Evolutionary conservation across 2,888 invertebrate genomes (phyloP).

Genomic region (Hartigia nigra): DNA sequence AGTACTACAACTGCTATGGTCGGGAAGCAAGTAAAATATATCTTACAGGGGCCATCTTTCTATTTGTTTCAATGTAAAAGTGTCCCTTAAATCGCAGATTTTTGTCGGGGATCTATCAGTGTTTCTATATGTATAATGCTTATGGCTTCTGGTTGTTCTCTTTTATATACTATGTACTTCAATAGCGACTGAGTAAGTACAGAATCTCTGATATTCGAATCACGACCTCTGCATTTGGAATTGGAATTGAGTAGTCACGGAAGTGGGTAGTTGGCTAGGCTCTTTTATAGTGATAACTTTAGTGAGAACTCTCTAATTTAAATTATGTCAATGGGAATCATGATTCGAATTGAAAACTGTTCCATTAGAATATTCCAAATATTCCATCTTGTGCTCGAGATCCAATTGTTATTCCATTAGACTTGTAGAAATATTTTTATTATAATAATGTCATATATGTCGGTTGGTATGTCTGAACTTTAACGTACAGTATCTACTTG

Average conservation of each 20-base stretch:
- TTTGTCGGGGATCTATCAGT: not conserved
- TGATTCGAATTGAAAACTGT: not conserved
- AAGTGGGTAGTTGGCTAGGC: not conserved
- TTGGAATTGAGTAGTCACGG: not conserved
- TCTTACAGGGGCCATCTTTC: not conserved
- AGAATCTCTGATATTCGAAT: not conserved
- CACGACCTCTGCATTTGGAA: not conserved
- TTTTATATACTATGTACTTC: not conserved
- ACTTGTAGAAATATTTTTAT: not conserved
- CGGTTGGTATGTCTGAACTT: not conserved
- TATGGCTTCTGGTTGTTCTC: not conserved
- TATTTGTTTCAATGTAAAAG: not conserved
- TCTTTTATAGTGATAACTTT: not conserved
- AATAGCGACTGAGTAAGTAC: not conserved
- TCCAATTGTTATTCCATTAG: not conserved
- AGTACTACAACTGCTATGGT: not conserved
- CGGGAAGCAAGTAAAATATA: too few species aligned
- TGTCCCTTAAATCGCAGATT: not conserved
- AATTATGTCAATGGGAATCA: not conserved
- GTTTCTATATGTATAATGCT: not conserved
- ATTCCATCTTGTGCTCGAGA: not conserved
- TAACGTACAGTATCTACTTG: not conserved
- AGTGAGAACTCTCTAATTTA: not conserved
- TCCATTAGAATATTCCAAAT: not conserved
- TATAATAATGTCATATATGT: not conserved